A percentile compares a stretch with the other conserved stretches of the same genome.
Conservation (phyloP, 1,140 invertebrate species). For the Cyphomyrmex costatus region DNA sequence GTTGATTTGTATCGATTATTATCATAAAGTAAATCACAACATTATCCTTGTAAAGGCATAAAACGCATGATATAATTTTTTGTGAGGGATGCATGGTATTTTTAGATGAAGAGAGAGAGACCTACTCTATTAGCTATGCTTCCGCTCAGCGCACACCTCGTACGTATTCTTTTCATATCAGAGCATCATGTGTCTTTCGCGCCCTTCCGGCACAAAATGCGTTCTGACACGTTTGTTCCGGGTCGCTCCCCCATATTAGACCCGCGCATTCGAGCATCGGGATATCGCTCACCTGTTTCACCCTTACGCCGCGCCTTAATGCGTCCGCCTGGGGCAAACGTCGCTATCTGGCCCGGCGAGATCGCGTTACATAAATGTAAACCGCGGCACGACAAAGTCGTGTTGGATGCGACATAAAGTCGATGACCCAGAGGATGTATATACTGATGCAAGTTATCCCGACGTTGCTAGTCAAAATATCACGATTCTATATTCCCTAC, state of each 20-base stretch:
- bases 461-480: conserved; percentile 20
- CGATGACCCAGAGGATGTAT: conserved; percentile 44
- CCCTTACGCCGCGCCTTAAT: conserved; percentile 58
- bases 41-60: neutral
- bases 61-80: neutral
- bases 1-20: too few species aligned
- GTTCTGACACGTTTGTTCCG: conserved; percentile 73
- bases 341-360: conserved; percentile 66
- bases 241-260: conserved; percentile 47
- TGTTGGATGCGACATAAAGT: conserved; percentile 17
- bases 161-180: conserved; percentile 34
- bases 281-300: conserved; percentile 63
- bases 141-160: neutral
- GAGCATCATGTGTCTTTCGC: conserved; percentile 59
- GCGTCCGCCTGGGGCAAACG: conserved; percentile 37
- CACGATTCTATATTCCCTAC: neutral
- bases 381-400: conserved; percentile 59
- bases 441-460: conserved; percentile 26
- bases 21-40: conserved; percentile 13
- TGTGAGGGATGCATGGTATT: neutral
- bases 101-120: neutral
- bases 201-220: conserved; percentile 66
- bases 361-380: conserved; percentile 73
- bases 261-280: conserved; percentile 8
- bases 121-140: conserved; percentile 7